phyloP scores from a whole-genome alignment of 2,797 vertebrate genomes.

The Cynopterus sphinx region DNA sequence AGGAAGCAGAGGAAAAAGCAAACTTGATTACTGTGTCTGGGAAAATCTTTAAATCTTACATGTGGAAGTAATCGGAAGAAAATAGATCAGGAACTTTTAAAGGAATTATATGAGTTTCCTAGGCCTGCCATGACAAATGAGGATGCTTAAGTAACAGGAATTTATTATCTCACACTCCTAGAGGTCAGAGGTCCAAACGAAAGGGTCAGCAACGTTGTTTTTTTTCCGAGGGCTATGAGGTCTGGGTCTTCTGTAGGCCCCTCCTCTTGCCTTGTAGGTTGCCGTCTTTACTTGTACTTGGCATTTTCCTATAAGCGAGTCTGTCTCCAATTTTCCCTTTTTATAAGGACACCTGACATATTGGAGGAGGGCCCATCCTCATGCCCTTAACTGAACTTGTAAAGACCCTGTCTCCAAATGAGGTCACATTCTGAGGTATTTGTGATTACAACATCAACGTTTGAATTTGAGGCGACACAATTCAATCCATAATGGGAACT shows the following conservation, averaged over 20 bases:
- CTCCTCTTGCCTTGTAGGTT: not conserved
- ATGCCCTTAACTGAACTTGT: not conserved
- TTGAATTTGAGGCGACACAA: not conserved
- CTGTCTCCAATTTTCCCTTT: not conserved
- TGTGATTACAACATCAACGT: not conserved
- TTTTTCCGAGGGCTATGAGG: not conserved
- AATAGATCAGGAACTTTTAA: not conserved
- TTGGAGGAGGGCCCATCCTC: not conserved
- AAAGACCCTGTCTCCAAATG: not conserved
- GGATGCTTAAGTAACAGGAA: not conserved
- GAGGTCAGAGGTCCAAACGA: not conserved
- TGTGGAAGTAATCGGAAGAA: not conserved
- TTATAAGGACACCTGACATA: not conserved
- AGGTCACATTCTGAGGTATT: not conserved
- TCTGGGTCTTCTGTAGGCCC: fast-evolving
- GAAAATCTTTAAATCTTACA: not conserved
- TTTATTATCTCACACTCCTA: not conserved
- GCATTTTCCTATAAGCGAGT: fast-evolving
- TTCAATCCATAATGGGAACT: not conserved
- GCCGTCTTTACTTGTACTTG: not conserved
- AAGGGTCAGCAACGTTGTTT: not conserved
- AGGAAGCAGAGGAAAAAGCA: not conserved
- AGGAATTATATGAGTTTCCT: not conserved
- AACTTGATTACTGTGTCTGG: not conserved
- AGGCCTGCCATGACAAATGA: not conserved